Conservation (phyloP, 2,797 vertebrate genomes). For the Harpagifer antarcticus region DNA sequence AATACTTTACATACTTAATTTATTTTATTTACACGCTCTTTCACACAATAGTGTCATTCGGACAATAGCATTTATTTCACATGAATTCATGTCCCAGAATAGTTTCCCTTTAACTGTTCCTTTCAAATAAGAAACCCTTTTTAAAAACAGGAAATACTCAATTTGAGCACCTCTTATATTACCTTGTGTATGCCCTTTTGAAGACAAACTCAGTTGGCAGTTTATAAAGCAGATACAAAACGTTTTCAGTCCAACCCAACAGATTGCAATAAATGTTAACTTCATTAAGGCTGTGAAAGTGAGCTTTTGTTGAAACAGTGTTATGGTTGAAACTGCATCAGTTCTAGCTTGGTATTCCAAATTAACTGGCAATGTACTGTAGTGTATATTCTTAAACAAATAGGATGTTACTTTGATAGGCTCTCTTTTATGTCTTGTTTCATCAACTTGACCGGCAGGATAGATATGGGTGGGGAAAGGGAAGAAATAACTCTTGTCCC, state of each 20-base stretch:
- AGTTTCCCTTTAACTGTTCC: too few species aligned
- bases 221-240: not conserved
- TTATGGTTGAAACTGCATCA: not conserved
- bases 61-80: not conserved
- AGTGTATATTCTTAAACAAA: not conserved
- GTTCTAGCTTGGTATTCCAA: not conserved
- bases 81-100: not conserved
- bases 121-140: not conserved
- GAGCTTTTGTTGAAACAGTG: not conserved
- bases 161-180: not conserved
- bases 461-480: too few species aligned
- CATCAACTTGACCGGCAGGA: too few species aligned
- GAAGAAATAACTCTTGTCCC: too few species aligned
- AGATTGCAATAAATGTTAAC: not conserved
- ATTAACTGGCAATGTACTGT: not conserved
- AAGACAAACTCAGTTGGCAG: not conserved
- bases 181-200: not conserved
- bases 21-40: too few species aligned
- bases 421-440: too few species aligned
- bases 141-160: not conserved
- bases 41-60: too few species aligned
- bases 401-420: too few species aligned
- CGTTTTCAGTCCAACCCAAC: not conserved
- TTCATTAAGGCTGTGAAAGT: too few species aligned
- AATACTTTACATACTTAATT: not conserved